Evolutionary conservation across 64 coral and sea anemone species (phyloP).

Genomic region (Trachythela sp.): DNA sequence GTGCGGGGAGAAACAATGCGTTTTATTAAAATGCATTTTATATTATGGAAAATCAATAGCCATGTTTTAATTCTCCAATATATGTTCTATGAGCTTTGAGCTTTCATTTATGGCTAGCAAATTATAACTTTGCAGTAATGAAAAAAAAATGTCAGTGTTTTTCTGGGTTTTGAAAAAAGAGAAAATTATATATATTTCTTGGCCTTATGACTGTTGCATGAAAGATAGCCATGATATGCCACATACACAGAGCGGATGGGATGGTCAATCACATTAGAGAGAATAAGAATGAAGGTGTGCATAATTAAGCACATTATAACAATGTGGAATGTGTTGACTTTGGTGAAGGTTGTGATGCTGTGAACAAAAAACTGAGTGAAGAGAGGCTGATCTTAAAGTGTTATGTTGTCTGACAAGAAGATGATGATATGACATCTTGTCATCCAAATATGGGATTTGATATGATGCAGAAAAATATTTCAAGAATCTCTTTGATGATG

Average conservation of each 20-base stretch:
- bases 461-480: conserved; percentile 39
- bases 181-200: neutral
- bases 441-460: conserved; percentile 14
- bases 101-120: too few species aligned
- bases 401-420: conserved; percentile 33
- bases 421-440: conserved; percentile 53
- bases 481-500: neutral
- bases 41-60: too few species aligned
- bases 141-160: too few species aligned
- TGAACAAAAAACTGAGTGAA: neutral
- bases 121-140: too few species aligned
- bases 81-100: too few species aligned
- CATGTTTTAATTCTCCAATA: too few species aligned
- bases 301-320: conserved; percentile 36
- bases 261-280: neutral
- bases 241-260: neutral
- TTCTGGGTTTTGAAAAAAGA: too few species aligned
- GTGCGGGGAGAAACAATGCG: too few species aligned
- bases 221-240: neutral
- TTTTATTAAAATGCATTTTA: too few species aligned
- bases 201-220: too few species aligned
- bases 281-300: conserved; percentile 25
- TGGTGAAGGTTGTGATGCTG: neutral
- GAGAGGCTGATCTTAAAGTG: conserved; percentile 27
- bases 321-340: conserved; percentile 21